These are phyloP conservation scores for Schrankia costaestrigalis DNA, from an alignment of 2,888 invertebrate species.

Conservation along the genomic window DNA sequence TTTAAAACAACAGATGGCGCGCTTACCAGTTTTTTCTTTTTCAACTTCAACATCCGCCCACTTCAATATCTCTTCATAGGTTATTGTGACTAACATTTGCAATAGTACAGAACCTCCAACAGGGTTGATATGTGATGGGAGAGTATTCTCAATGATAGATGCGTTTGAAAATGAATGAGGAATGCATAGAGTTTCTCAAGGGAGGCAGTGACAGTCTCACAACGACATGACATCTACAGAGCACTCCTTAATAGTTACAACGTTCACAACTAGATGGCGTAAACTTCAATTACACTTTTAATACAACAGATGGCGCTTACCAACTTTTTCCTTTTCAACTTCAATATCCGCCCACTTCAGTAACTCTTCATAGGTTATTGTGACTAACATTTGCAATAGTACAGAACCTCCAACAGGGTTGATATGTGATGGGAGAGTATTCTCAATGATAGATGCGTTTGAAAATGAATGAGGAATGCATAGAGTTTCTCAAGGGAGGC, in stretches of 20 bases:
- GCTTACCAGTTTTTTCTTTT: slow-evolving; percentile 56
- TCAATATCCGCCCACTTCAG: slow-evolving; percentile 74
- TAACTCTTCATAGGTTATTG: slow-evolving; percentile 85
- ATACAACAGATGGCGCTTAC: slow-evolving; percentile 37
- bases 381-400: slow-evolving; percentile 85
- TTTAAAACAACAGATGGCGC: slow-evolving; percentile 13
- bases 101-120: slow-evolving; percentile 86
- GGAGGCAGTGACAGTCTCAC: slow-evolving; percentile 84
- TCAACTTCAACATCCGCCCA: slow-evolving; percentile 65
- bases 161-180: slow-evolving; percentile 81
- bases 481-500: slow-evolving; percentile 84
- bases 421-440: slow-evolving; percentile 85
- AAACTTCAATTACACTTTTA: too few relatives aligned
- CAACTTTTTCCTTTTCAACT: slow-evolving; percentile 51
- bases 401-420: slow-evolving; percentile 86
- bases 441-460: slow-evolving; percentile 83
- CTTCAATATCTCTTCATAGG: slow-evolving; percentile 84
- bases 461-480: slow-evolving; percentile 82
- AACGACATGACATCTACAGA: too few relatives aligned
- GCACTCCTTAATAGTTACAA: too few relatives aligned
- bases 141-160: slow-evolving; percentile 82
- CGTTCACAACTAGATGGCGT: slow-evolving; percentile 14
- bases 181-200: slow-evolving; percentile 84
- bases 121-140: slow-evolving; percentile 86
- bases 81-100: slow-evolving; percentile 85